Evolutionary conservation across 2,888 invertebrate species (phyloP), one percentile per base, ranked within the genome.

Genomic region (Argyresthia goedartella): DNA sequence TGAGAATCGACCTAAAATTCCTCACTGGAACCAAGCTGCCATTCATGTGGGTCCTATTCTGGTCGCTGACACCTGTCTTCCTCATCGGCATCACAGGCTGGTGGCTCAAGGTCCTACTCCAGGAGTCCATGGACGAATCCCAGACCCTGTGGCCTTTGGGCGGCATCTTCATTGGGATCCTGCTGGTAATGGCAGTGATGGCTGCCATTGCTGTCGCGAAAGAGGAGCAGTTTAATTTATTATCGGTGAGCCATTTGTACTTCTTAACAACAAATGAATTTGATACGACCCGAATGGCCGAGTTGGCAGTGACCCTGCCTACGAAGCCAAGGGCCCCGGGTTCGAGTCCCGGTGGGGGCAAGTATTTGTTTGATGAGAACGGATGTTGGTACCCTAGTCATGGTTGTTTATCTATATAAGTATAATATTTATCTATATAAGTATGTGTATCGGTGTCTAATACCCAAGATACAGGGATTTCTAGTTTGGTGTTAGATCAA

Each of bases 211-310:
- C 81, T 51, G 85, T 85, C 1, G 81, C 76, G 0, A 85, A 84
- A 52, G 85, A 86, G 54, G 85, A 86, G 54, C 85, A 86, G 54
- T 86, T 73, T 63, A 86, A 86, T 68, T 72, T 86, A 16, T 56
- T 75, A 41, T 66, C 82, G 49, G 86, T 85, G 48, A 71, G 77
- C 69, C 41, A 25, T 42, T 33, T 35, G 43, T 10, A n/a, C n/a
- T 52, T 35, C 25, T 16, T 11, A 8, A 41, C 14, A 4, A n/a
- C 41, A n/a, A 13, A 41, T 11, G 11, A 41, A 11, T n/a, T 41
- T 41, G 6, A 11, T 41, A n/a, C n/a, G n/a, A n/a, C n/a, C n/a
- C n/a, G n/a, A n/a, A n/a, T n/a, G n/a, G n/a, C n/a, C n/a, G n/a
- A n/a, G n/a, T n/a, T n/a, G n/a, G n/a, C n/a, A n/a, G n/a, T n/a